These are phyloP conservation scores for Dicycla oo DNA, from an alignment of 2,888 invertebrate species.

Conservation along the genomic window DNA sequence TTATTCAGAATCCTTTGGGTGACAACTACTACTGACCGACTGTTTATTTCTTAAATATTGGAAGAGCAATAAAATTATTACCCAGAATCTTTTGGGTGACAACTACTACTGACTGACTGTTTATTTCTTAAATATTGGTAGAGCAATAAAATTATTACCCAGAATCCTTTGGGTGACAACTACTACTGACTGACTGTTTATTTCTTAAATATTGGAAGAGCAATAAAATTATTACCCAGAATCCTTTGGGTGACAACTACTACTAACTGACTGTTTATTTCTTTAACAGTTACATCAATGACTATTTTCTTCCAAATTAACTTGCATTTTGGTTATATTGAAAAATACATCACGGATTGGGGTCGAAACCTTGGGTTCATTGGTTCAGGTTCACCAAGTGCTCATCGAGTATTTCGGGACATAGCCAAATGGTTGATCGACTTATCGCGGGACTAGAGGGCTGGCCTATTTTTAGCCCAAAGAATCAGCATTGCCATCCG, in stretches of 20 bases:
- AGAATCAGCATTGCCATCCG: no score
- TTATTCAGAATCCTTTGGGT: not conserved
- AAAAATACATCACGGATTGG: not conserved
- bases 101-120: no score
- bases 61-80: not conserved
- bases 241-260: not conserved
- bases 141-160: not conserved
- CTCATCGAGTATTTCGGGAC: no score
- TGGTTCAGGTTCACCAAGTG: no score
- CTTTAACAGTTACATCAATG: not conserved
- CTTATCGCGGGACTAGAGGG: no score
- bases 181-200: no score
- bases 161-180: not conserved
- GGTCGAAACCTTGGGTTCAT: no score
- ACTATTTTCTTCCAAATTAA: not conserved
- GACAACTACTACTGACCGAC: not conserved
- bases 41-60: no score
- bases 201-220: not conserved
- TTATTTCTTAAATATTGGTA: not conserved
- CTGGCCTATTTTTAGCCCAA: no score
- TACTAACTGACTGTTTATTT: no score
- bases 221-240: not conserved
- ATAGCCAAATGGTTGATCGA: no score
- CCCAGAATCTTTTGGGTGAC: not conserved
- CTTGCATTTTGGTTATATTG: not conserved